Evolutionary conservation across 2,888 invertebrate genomes (phyloP).

Genomic region (Theretra japonica): DNA sequence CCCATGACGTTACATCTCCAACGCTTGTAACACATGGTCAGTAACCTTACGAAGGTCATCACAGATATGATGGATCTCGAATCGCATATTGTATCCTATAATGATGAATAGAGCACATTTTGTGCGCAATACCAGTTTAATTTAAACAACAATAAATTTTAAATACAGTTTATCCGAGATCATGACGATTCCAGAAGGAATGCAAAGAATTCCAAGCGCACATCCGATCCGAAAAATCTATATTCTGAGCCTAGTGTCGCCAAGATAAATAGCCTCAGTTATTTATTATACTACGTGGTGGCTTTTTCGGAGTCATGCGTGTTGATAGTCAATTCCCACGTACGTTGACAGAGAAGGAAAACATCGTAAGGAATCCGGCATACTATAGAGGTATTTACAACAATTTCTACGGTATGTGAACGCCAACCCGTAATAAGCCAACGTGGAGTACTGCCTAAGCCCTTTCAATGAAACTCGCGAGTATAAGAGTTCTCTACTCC

Average conservation of each 20-base stretch:
- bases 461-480: too few species aligned
- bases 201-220: neutral
- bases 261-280: neutral
- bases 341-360: too few species aligned
- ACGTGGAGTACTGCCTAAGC: neutral
- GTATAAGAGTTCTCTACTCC: too few species aligned
- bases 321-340: too few species aligned
- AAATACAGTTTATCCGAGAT: neutral
- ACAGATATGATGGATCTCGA: neutral
- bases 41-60: slow-evolving; percentile 10
- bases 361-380: too few species aligned
- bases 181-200: neutral
- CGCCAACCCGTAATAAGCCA: too few species aligned
- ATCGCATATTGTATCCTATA: neutral
- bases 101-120: neutral
- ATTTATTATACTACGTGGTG: too few species aligned
- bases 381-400: too few species aligned
- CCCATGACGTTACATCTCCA: neutral
- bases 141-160: neutral
- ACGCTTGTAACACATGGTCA: neutral
- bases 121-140: neutral
- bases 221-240: neutral
- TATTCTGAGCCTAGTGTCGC: neutral
- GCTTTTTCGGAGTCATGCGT: too few species aligned
- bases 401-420: too few species aligned